Evolutionary conservation across 1,140 invertebrate species (phyloP).

Genomic region (Heliothis virescens): DNA sequence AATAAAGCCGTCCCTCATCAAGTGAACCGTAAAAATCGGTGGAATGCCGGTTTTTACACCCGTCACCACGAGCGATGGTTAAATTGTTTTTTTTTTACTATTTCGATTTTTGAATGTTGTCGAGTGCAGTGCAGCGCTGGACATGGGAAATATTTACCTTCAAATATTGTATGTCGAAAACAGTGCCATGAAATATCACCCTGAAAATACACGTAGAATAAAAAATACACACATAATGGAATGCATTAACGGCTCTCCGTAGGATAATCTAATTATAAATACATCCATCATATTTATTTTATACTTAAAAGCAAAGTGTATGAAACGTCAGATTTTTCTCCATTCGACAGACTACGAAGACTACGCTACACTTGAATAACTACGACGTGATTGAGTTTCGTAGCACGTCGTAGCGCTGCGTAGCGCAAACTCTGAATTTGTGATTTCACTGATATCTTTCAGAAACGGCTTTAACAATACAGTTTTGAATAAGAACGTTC

Average conservation of each 20-base stretch:
- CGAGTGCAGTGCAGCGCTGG: constrained; percentile 9
- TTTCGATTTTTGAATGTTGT: constrained; percentile 13
- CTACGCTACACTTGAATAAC: constrained; percentile 15
- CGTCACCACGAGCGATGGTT: constrained; percentile 18
- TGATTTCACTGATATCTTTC: background rate
- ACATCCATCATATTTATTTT: too few relatives aligned
- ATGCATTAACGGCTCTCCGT: too few relatives aligned
- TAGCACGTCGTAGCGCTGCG: constrained; percentile 34
- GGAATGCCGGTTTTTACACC: constrained; percentile 60
- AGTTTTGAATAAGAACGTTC: too few relatives aligned
- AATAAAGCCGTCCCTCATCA: constrained; percentile 69
- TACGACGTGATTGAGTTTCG: constrained; percentile 33
- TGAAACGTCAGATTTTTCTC: too few relatives aligned
- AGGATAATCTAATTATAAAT: too few relatives aligned
- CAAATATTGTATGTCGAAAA: background rate
- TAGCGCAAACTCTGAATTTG: constrained; percentile 2
- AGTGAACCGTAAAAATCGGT: constrained; percentile 66
- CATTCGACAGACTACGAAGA: background rate
- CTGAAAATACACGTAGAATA: too few relatives aligned
- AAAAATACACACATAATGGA: too few relatives aligned
- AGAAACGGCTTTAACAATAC: background rate
- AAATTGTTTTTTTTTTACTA: constrained; percentile 37
- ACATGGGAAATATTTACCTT: background rate
- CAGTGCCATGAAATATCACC: background rate
- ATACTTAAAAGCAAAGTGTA: too few relatives aligned